Percentiles rank a stretch among this genome's conserved stretches.
Evolutionary conservation across 1,140 invertebrate genomes (phyloP).

Genomic region (Drosophila bocki): DNA sequence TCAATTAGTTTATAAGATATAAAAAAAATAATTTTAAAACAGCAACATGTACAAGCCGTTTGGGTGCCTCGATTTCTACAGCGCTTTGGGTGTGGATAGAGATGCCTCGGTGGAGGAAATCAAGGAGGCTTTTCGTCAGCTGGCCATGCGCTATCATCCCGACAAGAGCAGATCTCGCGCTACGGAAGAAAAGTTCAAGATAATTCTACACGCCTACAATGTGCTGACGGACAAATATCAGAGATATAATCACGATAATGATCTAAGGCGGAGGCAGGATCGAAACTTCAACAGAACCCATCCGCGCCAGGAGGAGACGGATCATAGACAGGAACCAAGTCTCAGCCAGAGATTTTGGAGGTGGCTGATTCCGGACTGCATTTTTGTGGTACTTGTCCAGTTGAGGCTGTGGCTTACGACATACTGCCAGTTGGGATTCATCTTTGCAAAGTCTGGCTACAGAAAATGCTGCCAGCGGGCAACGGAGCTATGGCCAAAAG

Average conservation of each 20-base stretch:
- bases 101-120: neutral
- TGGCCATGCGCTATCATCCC: neutral
- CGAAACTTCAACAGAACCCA: neutral
- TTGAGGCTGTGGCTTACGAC: neutral
- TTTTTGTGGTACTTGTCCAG: neutral
- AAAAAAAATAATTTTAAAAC: neutral
- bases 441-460: neutral
- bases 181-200: neutral
- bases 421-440: neutral
- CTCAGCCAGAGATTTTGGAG: constrained; percentile 1
- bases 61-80: constrained; percentile 10
- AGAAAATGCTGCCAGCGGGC: neutral
- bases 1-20: neutral
- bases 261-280: neutral
- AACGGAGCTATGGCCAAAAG: neutral
- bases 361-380: neutral
- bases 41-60: constrained; percentile 9
- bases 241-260: neutral
- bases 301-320: neutral
- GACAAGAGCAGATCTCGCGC: neutral
- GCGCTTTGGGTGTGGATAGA: neutral
- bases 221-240: neutral
- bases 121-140: neutral
- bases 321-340: neutral
- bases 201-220: constrained; percentile 4